Conservation (phyloP, 2,888 invertebrate species). For the Trichogramma dendrolimi region DNA sequence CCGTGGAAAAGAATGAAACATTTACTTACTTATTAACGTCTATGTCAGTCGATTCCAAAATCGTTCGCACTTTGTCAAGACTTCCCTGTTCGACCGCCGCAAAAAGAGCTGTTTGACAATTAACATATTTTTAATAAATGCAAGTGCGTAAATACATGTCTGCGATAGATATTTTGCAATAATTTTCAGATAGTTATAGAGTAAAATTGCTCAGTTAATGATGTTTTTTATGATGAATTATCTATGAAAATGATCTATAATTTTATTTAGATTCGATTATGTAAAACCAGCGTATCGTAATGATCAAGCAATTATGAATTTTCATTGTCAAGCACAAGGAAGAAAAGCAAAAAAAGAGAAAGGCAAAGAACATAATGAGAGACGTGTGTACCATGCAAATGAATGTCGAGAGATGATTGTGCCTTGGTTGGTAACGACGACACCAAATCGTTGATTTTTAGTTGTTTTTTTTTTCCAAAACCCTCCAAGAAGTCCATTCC, state of each 20-base stretch:
- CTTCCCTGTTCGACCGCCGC: slow-evolving; percentile 95
- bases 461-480: slow-evolving; percentile 49
- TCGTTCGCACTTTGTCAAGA: slow-evolving; percentile 83
- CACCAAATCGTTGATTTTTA: slow-evolving; percentile 38
- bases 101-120: slow-evolving; percentile 69
- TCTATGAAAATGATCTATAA: too few species aligned
- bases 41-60: slow-evolving; percentile 86
- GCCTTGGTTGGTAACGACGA: slow-evolving; percentile 46
- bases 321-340: neutral
- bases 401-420: slow-evolving; percentile 49
- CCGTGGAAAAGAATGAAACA: neutral
- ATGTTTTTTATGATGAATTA: too few species aligned
- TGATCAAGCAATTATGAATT: neutral
- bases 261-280: too few species aligned
- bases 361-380: slow-evolving; percentile 5
- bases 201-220: too few species aligned
- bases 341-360: neutral
- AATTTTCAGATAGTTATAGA: too few species aligned
- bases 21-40: slow-evolving; percentile 82
- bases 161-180: too few species aligned
- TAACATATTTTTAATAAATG: too few species aligned
- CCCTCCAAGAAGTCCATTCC: slow-evolving; percentile 52
- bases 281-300: too few species aligned
- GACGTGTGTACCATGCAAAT: slow-evolving; percentile 46
- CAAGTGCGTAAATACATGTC: too few species aligned